Base-by-base conservation (phyloP, 2,113 vertebrate genomes). In the Phainopepla nitens region DNA sequence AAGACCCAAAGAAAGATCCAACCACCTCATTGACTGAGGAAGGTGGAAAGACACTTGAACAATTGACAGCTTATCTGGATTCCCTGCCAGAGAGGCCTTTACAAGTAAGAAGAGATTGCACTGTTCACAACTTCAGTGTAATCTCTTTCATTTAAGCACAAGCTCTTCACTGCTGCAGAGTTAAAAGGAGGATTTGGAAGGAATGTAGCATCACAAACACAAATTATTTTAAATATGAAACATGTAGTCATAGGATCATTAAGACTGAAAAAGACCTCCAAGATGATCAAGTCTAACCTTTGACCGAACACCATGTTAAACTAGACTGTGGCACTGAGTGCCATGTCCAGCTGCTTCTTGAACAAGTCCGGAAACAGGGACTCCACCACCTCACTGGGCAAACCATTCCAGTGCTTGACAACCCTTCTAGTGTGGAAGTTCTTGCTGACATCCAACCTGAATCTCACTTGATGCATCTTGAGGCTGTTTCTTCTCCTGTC, bases 21-120 rank as follows among this genome's bases (percentile, higher is more conserved):
- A 15, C 11, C 3, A 22, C 11, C 5, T 78, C 0, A 0, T 65
- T 78, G 33, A 28, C 13, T 54, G 10, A 11, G 35, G 7, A 66
- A 20, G 2, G 8, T 73, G 19, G 25, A 87, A 84, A 35, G 12
- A 50, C 27, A 21, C 28, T 51, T 76, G 64, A 86, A 22, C 8
- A 36, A 25, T 5, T 45, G 35, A 27, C 83, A 76, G 8, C 25
- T 92, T 6, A 4, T 51, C n/a, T 61, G 36, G 9, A 58, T 92
- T 80, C 15, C 8, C 10, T 77, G 12, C 11, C 10, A 33, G 22
- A 60, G 28, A 73, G 6, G 5, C 39, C 17, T 69, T 83, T 29
- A 53, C 18, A 45, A 23, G n/a, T 87, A 66, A 61, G 54, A 76
- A 27, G 27, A 86, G 19, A 45, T 44, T 41, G 33, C 12, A 13